phyloP scores from a whole-genome alignment of 1,140 invertebrate species.

The Lepidurus couesii region DNA sequence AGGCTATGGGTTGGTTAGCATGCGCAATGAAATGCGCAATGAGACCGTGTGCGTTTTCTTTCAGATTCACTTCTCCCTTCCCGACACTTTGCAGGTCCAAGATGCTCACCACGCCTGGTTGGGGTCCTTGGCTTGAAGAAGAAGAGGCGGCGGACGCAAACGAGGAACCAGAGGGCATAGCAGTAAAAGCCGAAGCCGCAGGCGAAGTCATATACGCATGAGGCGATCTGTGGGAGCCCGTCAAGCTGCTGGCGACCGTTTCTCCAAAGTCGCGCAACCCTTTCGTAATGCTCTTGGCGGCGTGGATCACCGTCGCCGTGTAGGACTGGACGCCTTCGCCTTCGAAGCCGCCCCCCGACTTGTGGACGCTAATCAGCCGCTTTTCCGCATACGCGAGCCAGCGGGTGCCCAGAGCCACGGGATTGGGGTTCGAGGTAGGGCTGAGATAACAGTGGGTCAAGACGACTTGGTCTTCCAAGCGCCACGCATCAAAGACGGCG shows the following conservation, averaged over 20 bases:
- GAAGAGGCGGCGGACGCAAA: neutral
- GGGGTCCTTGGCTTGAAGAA: slow-evolving; percentile 36
- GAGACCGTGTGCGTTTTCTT: slow-evolving; percentile 58
- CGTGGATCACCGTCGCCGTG: slow-evolving; percentile 89
- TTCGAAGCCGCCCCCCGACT: slow-evolving; percentile 74
- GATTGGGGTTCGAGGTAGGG: slow-evolving; percentile 77
- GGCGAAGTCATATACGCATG: slow-evolving; percentile 34
- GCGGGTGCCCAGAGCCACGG: slow-evolving; percentile 71
- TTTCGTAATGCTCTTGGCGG: slow-evolving; percentile 83
- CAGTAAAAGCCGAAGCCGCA: slow-evolving; percentile 25
- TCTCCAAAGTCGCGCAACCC: slow-evolving; percentile 84
- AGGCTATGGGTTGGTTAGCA: slow-evolving; percentile 75
- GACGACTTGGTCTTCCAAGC: slow-evolving; percentile 74
- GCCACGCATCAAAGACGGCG: slow-evolving; percentile 81
- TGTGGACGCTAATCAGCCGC: slow-evolving; percentile 68
- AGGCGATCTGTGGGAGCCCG: slow-evolving; percentile 52
- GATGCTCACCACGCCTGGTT: slow-evolving; percentile 55
- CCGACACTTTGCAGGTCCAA: slow-evolving; percentile 48
- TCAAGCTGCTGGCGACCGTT: slow-evolving; percentile 82
- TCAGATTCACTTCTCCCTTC: slow-evolving; percentile 39
- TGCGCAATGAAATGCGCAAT: slow-evolving; percentile 94
- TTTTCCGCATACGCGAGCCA: slow-evolving; percentile 75
- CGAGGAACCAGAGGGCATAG: neutral
- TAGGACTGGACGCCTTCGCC: slow-evolving; percentile 74
- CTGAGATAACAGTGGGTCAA: slow-evolving; percentile 85